Conservation (phyloP, 2,113 vertebrate species). For the Pseudopodoces humilis region DNA sequence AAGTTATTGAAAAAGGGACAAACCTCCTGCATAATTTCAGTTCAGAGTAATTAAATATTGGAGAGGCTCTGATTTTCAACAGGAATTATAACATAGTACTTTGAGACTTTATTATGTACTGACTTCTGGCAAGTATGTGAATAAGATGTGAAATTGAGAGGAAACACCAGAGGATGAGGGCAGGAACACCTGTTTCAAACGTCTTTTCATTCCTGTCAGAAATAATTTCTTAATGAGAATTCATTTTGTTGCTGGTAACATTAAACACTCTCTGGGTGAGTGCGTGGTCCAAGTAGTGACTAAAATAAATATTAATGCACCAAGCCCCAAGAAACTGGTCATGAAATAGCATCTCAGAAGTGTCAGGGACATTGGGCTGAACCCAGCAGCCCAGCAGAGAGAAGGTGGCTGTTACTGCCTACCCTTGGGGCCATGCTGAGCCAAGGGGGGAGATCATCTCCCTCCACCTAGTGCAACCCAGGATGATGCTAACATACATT, state of each 20-base stretch:
- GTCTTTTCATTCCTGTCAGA: background rate
- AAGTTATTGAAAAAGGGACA: background rate
- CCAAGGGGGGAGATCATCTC: background rate
- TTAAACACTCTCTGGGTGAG: background rate
- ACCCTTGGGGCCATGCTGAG: background rate
- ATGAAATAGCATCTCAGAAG: background rate
- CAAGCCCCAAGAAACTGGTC: background rate
- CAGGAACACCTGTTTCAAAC: background rate
- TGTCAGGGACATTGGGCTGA: background rate
- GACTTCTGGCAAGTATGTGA: background rate
- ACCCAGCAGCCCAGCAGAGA: background rate
- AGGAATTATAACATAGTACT: background rate
- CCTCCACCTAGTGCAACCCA: background rate
- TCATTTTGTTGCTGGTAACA: background rate
- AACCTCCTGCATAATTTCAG: background rate
- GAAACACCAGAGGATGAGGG: background rate
- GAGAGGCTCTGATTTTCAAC: background rate
- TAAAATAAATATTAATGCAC: background rate
- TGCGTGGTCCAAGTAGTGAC: background rate
- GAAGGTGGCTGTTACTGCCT: background rate
- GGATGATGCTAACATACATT: background rate
- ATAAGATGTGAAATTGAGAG: background rate
- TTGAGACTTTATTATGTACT: background rate
- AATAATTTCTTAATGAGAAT: background rate
- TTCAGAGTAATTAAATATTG: conserved; percentile 10